Evolutionary conservation across 2,888 invertebrate species (phyloP), one percentile per base, ranked within the genome.

Genomic region (Nudaria mundana): DNA sequence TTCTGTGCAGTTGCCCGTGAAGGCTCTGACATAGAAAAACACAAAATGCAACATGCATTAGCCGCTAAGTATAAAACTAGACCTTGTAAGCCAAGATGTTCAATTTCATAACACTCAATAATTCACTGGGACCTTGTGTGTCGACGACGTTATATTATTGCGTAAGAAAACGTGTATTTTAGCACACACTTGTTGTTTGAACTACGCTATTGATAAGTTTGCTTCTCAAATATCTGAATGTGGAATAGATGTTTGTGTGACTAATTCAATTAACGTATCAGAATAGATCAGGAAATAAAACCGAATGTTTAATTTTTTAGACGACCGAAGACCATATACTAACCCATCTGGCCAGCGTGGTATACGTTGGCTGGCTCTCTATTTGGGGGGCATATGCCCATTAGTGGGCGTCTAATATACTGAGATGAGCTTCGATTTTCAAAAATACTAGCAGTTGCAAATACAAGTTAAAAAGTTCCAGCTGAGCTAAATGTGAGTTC

Each of bases 31-130:
- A 14, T 28, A 14, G 14, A 26, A 13, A 8, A 28, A 28, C 14
- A 13, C n/a, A 28, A 28, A 28, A 28, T 7, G 28, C 14, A 5
- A 8, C 20, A 5, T 20, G 20, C 20, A 20, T 5, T n/a, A 34
- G n/a, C 2, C 6, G n/a, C 18, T 29, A 40, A 37, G 39, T 29
- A 44, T 26, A 40, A 47, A 42, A 42, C n/a, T n/a, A n/a, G n/a
- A n/a, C 52, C 46, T 55, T 52, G 36, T 52, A 59, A 50, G 42
- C 36, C 30, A 45, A 55, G 56, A 64, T 64, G 63, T 55, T 51
- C 39, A 44, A 29, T 64, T 63, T 61, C 61, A 47, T 56, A 63
- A 65, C 41, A 37, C 31, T 38, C 40, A 45, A 61, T 64, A 52
- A 62, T 56, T 55, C 38, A 51, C 48, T 3, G 30, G 48, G 54